A percentile compares a stretch with the other conserved stretches of the same genome.
These are phyloP conservation scores for Porphyrio hochstetteri DNA, from an alignment of 2,113 vertebrate species.

Conservation along the genomic window DNA sequence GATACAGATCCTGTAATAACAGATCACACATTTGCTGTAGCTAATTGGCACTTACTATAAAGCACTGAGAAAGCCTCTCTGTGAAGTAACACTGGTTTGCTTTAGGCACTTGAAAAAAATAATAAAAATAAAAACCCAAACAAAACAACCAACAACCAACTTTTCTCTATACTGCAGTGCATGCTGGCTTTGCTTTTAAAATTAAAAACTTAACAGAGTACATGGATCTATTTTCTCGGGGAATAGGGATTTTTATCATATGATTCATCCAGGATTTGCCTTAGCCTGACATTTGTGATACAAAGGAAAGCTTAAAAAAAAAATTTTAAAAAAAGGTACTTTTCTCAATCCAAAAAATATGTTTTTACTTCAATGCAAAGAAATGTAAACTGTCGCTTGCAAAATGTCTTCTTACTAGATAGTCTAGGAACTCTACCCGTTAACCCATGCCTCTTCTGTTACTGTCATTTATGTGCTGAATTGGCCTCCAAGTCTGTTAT, in stretches of 20 bases:
- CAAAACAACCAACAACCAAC: neutral
- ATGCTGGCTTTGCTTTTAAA: conserved; percentile 78
- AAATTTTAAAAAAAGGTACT: conserved; percentile 55
- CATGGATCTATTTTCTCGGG: conserved; percentile 77
- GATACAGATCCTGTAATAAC: conserved; percentile 35
- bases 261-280: conserved; percentile 77
- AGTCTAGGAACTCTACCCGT: conserved; percentile 47
- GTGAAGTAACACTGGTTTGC: conserved; percentile 73
- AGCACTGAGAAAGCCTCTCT: conserved; percentile 72
- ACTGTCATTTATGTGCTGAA: conserved; percentile 57
- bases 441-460: conserved; percentile 68
- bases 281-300: conserved; percentile 82
- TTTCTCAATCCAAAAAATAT: conserved; percentile 75
- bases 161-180: conserved; percentile 74
- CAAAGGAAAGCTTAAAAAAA: conserved; percentile 65
- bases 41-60: conserved; percentile 70
- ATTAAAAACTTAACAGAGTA: conserved; percentile 72
- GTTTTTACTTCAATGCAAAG: conserved; percentile 77
- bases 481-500: conserved; percentile 55
- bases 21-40: conserved; percentile 58
- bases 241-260: conserved; percentile 74
- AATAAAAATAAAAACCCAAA: too few relatives aligned
- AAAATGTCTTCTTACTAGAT: conserved; percentile 66
- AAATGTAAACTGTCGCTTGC: conserved; percentile 75
- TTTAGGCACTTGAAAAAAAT: conserved; percentile 60